These are phyloP conservation scores for Hyphantria cunea DNA, from an alignment of 1,140 invertebrate genomes.

Conservation along the genomic window DNA sequence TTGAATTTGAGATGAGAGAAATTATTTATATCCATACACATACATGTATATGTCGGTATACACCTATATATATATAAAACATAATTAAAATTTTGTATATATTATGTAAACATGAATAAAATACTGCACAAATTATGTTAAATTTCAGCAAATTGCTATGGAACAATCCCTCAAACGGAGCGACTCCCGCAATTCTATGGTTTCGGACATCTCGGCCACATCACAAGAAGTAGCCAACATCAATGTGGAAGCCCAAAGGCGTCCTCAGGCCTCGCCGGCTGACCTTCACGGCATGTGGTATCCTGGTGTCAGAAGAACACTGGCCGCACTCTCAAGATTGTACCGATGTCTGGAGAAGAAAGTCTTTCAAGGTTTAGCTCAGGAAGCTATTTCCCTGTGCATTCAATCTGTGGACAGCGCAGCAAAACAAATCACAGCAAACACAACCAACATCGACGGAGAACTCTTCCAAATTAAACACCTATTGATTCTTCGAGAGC, in stretches of 20 bases:
- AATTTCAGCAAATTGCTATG: constrained; percentile 86
- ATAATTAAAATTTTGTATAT: too few species aligned
- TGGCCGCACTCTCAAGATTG: constrained; percentile 96
- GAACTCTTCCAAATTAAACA: constrained; percentile 99
- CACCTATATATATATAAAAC: too few species aligned
- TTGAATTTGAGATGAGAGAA: too few species aligned
- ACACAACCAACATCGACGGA: constrained; percentile 91
- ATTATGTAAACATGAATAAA: too few species aligned
- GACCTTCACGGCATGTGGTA: constrained; percentile 99
- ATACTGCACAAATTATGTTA: not conserved
- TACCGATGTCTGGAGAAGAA: constrained; percentile 97
- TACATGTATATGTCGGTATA: too few species aligned
- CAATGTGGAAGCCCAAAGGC: constrained; percentile 66
- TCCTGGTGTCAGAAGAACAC: constrained; percentile 95
- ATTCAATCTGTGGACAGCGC: constrained; percentile 94
- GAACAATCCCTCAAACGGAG: constrained; percentile 84
- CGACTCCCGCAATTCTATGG: constrained; percentile 86
- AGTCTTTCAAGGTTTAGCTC: constrained; percentile 97
- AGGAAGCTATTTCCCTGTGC: constrained; percentile 96
- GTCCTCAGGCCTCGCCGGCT: constrained; percentile 89
- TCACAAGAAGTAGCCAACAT: constrained; percentile 86
- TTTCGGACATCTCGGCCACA: constrained; percentile 84
- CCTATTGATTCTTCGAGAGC: constrained; percentile 96
- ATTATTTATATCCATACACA: too few species aligned
- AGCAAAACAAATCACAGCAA: constrained; percentile 85